Base-by-base conservation (phyloP, 2,888 invertebrate species). In the Lithophane semibrunnea region DNA sequence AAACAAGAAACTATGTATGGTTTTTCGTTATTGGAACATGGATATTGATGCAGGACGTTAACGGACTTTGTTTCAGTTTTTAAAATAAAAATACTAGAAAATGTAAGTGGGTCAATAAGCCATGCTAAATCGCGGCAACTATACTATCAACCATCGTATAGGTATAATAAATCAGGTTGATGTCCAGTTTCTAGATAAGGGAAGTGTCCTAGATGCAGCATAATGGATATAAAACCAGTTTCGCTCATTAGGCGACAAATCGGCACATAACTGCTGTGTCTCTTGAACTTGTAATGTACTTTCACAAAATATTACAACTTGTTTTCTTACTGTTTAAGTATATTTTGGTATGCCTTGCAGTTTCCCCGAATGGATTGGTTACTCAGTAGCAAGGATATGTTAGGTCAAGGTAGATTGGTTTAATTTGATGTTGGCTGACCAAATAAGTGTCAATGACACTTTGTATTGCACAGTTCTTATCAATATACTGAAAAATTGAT, bases 221-320 rank as follows among this genome's bases (percentile, higher is more conserved):
- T 85, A 74, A 75, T 73, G 82, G 60, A 84, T 83, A 88, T 87
- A 83, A 86, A 91, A 93, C 92, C 88, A 87, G 93, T 93, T 92
- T 85, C 75, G 78, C 77, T 90, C 85, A 91, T 91, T 90, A 90
- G 79, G 64, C 71, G 77, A 82, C 84, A 84, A 88, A 90, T 88
- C 83, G 76, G 67, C 73, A 80, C 76, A 85, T 87, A 79, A 64
- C 79, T 80, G 80, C 82, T 83, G 70, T 78, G 21, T 75, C 78
- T 75, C 78, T 74, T 88, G 84, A 87, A 88, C 88, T 88, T 90
- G 82, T 83, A 76, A 56, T 67, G 63, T 70, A 84, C 88, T 90
- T 90, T 90, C 88, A 86, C 88, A 86, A 86, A 84, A 85, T 85
- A 79, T 58, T 69, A 71, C 7, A 71, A 72, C 83, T 84, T 80